Percentiles rank a stretch among this genome's conserved stretches.
Conservation (phyloP, 2,888 invertebrate species). For the Drosophila setosimentum region DNA sequence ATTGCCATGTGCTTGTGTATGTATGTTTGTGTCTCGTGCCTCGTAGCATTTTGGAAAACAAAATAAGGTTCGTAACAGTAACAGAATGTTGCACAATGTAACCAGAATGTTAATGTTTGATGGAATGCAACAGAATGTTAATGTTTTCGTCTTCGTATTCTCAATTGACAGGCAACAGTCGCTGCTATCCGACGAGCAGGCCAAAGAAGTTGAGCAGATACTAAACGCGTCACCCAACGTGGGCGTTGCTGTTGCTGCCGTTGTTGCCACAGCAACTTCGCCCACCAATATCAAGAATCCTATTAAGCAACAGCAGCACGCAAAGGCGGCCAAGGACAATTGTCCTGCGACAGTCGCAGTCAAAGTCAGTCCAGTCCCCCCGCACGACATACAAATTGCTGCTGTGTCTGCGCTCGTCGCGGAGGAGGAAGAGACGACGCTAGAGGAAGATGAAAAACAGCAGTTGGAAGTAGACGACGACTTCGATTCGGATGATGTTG, state of each 20-base stretch:
- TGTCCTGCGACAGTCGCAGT: background rate
- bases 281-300: constrained; percentile 83
- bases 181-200: constrained; percentile 94
- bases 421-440: constrained; percentile 28
- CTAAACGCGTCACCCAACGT: constrained; percentile 87
- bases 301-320: constrained; percentile 56
- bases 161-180: constrained; percentile 89
- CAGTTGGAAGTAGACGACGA: constrained; percentile 63
- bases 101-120: constrained; percentile 11
- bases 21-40: constrained; percentile 38
- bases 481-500: constrained; percentile 80
- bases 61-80: constrained; percentile 90
- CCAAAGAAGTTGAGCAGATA: constrained; percentile 94
- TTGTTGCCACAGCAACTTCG: constrained; percentile 82
- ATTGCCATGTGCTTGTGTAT: constrained; percentile 54
- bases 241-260: constrained; percentile 81
- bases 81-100: constrained; percentile 6
- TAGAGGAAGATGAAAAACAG: constrained; percentile 32
- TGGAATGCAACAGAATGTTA: constrained; percentile 11
- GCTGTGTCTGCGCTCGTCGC: constrained; percentile 38
- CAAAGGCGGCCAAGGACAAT: constrained; percentile 24
- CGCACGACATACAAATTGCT: constrained; percentile 61
- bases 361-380: constrained; percentile 17
- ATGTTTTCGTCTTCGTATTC: constrained; percentile 17
- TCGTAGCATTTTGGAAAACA: constrained; percentile 92